These are phyloP conservation scores for Pantala flavescens DNA, from an alignment of 1,140 invertebrate species.

Conservation along the genomic window DNA sequence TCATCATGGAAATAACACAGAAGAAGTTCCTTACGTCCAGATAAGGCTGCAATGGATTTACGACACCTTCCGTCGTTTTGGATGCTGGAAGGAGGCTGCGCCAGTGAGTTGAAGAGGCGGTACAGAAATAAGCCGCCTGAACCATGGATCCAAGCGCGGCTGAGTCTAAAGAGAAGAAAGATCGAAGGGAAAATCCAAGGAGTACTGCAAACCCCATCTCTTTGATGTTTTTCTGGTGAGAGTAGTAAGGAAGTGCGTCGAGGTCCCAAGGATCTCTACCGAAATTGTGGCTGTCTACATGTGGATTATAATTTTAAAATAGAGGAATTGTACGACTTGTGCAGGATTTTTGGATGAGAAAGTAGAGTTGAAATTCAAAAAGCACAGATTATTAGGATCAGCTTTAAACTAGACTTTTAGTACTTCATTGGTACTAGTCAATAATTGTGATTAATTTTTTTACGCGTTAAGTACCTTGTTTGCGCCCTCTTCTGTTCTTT, in stretches of 20 bases:
- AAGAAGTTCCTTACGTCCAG: too few relatives aligned
- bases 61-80: too few relatives aligned
- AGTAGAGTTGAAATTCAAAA: background rate
- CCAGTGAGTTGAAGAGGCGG: too few relatives aligned
- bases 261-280: background rate
- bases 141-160: background rate
- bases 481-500: too few relatives aligned
- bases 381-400: background rate
- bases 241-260: background rate
- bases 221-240: background rate
- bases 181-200: constrained; percentile 30
- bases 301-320: background rate
- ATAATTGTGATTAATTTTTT: too few relatives aligned
- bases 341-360: background rate
- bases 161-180: background rate
- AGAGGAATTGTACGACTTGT: background rate
- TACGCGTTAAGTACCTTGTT: too few relatives aligned
- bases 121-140: too few relatives aligned
- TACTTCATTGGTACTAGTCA: constrained; percentile 34
- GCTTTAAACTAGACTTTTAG: constrained; percentile 35
- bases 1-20: too few relatives aligned
- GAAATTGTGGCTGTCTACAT: background rate
- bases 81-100: too few relatives aligned
- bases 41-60: too few relatives aligned
- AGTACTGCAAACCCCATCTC: constrained; percentile 33